A percentile compares a stretch with the other conserved stretches of the same genome.
Conservation (phyloP, 2,888 invertebrate genomes). For the Oligia latruncula region DNA sequence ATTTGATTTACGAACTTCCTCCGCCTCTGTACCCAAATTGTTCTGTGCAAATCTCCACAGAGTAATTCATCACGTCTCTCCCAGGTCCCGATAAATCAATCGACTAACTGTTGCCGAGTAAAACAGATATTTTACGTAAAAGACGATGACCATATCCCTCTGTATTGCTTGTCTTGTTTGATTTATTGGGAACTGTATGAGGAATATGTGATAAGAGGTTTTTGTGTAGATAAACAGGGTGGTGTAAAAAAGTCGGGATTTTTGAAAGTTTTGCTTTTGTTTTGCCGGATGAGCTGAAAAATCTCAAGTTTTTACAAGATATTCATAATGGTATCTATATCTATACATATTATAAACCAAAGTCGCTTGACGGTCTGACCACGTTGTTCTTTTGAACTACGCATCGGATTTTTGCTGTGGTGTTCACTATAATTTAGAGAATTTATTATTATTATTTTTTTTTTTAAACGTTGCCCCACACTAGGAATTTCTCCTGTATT, state of each 20-base stretch:
- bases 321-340: too few relatives aligned
- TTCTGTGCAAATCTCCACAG: slow-evolving; percentile 83
- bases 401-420: too few relatives aligned
- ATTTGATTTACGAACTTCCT: slow-evolving; percentile 55
- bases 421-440: too few relatives aligned
- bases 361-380: too few relatives aligned
- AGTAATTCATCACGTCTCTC: slow-evolving; percentile 82
- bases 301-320: too few relatives aligned
- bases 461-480: too few relatives aligned
- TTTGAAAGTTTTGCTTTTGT: slow-evolving; percentile 1
- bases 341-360: too few relatives aligned
- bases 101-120: slow-evolving; percentile 80
- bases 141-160: slow-evolving; percentile 74
- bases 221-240: neutral
- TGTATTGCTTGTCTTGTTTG: slow-evolving; percentile 63
- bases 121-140: slow-evolving; percentile 83
- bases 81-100: slow-evolving; percentile 85
- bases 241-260: neutral
- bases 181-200: slow-evolving; percentile 60
- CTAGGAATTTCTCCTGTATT: too few relatives aligned
- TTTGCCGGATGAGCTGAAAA: neutral
- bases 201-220: slow-evolving; percentile 39
- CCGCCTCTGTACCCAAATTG: slow-evolving; percentile 65
- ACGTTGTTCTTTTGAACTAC: too few relatives aligned
- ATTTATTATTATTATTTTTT: too few relatives aligned